Percentiles rank a stretch among this genome's conserved stretches.
phyloP scores from a whole-genome alignment of 2,888 invertebrate genomes.

The Hedya salicella region DNA sequence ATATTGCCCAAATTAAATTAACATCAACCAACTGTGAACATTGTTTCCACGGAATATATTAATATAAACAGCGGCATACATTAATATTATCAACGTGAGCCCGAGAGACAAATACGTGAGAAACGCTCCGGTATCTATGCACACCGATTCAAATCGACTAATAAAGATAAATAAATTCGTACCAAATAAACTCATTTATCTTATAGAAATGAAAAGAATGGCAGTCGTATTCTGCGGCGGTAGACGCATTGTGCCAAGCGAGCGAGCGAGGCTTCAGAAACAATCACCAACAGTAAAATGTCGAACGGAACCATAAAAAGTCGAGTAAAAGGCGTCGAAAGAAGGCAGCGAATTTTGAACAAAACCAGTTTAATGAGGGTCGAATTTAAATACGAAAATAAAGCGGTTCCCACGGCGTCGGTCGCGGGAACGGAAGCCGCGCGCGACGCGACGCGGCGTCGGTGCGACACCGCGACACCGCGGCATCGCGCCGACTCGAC shows the following conservation, averaged over 20 bases:
- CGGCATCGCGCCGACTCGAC: slow-evolving; percentile 61
- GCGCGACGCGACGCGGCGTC: slow-evolving; percentile 59
- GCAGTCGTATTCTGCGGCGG: slow-evolving; percentile 64
- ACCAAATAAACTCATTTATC: slow-evolving; percentile 48
- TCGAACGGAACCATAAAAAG: slow-evolving; percentile 84
- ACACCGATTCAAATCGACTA: slow-evolving; percentile 21
- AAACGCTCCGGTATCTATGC: slow-evolving; percentile 20
- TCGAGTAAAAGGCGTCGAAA: slow-evolving; percentile 85
- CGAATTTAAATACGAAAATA: slow-evolving; percentile 85
- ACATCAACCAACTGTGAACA: slow-evolving; percentile 67
- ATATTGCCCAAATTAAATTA: slow-evolving; percentile 77
- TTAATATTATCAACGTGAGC: slow-evolving; percentile 19
- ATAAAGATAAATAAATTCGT: slow-evolving; percentile 38
- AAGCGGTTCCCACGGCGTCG: slow-evolving; percentile 83
- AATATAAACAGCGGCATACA: slow-evolving; percentile 30
- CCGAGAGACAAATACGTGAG: slow-evolving; percentile 13
- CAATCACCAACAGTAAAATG: slow-evolving; percentile 79
- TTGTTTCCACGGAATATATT: slow-evolving; percentile 64
- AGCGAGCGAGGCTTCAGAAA: slow-evolving; percentile 66
- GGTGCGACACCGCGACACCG: slow-evolving; percentile 47
- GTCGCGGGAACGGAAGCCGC: slow-evolving; percentile 83
- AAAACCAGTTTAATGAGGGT: slow-evolving; percentile 85
- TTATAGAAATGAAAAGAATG: slow-evolving; percentile 64
- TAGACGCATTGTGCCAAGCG: slow-evolving; percentile 64
- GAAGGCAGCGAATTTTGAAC: slow-evolving; percentile 84